Conservation (phyloP, 1,140 invertebrate species). For the Agrypnia vestita region DNA sequence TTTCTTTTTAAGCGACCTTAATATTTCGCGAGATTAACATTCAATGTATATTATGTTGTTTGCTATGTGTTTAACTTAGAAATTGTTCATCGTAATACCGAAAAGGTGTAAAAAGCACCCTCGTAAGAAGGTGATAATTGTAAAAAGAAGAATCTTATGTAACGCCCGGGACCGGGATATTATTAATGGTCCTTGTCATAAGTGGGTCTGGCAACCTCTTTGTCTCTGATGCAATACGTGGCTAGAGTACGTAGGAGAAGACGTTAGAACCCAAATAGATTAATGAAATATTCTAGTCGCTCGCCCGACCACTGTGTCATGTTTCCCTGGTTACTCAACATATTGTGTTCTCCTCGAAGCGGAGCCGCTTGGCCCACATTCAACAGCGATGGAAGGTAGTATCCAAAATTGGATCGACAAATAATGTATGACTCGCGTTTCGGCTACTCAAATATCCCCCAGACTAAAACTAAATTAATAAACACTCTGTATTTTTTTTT, state of each 20-base stretch:
- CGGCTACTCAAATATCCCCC: no score
- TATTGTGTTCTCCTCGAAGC: not conserved
- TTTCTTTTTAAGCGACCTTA: no score
- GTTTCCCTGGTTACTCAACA: conserved; percentile 25
- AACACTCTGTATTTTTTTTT: not conserved
- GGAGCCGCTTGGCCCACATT: conserved; percentile 18
- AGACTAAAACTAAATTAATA: not conserved
- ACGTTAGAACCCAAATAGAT: conserved; percentile 14
- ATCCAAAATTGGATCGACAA: conserved; percentile 14
- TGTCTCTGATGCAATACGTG: not conserved
- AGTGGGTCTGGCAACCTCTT: conserved; percentile 1
- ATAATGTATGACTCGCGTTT: not conserved
- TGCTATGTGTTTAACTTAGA: no score
- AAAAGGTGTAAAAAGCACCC: no score
- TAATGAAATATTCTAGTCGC: not conserved
- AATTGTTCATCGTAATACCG: no score
- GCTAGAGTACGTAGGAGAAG: not conserved
- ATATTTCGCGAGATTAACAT: no score
- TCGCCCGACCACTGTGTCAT: not conserved
- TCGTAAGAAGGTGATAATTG: no score
- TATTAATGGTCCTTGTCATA: conserved; percentile 31
- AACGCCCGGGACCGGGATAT: not conserved
- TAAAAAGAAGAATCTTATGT: not conserved
- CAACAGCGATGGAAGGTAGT: conserved; percentile 16
- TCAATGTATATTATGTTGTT: no score